Conservation (phyloP, 2,797 vertebrate genomes). For the Harpagifer antarcticus region DNA sequence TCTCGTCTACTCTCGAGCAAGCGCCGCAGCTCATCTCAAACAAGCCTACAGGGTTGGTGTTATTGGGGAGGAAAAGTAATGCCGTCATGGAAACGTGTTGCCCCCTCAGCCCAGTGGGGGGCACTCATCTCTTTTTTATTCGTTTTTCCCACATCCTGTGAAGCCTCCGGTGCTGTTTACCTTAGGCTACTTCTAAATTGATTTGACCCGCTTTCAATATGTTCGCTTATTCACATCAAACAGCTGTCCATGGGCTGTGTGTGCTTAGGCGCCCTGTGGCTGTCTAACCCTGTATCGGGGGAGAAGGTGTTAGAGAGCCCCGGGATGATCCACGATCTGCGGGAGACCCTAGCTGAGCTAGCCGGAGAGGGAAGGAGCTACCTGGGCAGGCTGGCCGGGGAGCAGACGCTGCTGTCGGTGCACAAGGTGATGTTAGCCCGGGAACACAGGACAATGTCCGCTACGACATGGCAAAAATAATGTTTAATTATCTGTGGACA, state of each 20-base stretch:
- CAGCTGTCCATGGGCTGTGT: background rate
- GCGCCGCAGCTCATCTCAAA: no score
- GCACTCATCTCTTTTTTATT: constrained; percentile 13
- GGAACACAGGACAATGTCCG: no score
- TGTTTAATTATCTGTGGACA: no score
- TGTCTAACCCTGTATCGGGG: constrained; percentile 18
- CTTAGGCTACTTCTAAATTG: background rate
- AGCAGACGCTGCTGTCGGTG: constrained; percentile 66
- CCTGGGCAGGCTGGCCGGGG: constrained; percentile 63
- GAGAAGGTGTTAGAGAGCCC: constrained; percentile 23
- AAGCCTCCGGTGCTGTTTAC: background rate
- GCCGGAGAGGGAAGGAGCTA: constrained; percentile 59
- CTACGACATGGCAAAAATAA: no score
- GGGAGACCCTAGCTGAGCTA: constrained; percentile 49
- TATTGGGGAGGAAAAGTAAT: no score
- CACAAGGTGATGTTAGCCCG: constrained; percentile 47
- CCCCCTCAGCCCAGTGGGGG: constrained; percentile 37
- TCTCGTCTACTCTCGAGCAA: no score
- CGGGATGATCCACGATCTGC: constrained; percentile 52
- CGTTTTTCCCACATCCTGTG: constrained; percentile 51
- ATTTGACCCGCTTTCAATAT: background rate
- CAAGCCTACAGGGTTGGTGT: no score
- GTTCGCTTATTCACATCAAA: rapidly evolving
- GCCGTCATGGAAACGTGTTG: background rate
- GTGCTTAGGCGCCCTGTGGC: constrained; percentile 2